Evolutionary conservation across 2,888 invertebrate species (phyloP), one percentile per base, ranked within the genome.

Genomic region (Trissolcus brochymenae): DNA sequence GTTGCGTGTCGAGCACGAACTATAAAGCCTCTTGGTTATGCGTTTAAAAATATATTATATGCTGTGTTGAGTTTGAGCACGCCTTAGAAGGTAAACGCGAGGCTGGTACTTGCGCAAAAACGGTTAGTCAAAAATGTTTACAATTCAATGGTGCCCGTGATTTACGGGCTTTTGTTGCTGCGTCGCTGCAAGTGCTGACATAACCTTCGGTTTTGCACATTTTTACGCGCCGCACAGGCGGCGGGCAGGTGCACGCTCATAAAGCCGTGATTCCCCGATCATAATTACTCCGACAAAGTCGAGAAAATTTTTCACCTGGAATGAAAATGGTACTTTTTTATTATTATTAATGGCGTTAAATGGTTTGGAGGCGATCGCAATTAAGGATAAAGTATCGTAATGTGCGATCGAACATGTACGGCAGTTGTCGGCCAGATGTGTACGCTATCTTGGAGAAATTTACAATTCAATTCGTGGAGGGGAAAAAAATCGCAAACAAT

Each of bases 61-160:
- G 61, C 61, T 19, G 66, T 66, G 66, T 43, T 61, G 65, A 73
- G 60, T 73, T 60, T 53, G n/a, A 61, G 59, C 46, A 41, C 50
- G 50, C 68, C 71, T 59, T 62, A 53, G 50, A 60, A 49, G 67
- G 76, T 61, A 65, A 68, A 56, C 64, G 40, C 35, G 57, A 56
- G 53, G 61, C 46, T 57, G 53, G 46, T 53, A 70, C 46, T 65
- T 56, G 75, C 57, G 59, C 72, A 78, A 79, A 81, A 79, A 72
- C 76, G 76, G 79, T 79, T 79, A 79, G 80, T 71, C 76, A 62
- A 78, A 78, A 81, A 81, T 80, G 75, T 81, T 75, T 76, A 79
- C 78, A 72, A 72, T 76, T 75, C 78, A 76, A 64, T 68, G 75
- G 51, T 19, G 41, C 17, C 51, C 4, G 40, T 75, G 78, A 78